Base-by-base conservation (phyloP, 2,797 vertebrate genomes). In the Enteromius viviparus region DNA sequence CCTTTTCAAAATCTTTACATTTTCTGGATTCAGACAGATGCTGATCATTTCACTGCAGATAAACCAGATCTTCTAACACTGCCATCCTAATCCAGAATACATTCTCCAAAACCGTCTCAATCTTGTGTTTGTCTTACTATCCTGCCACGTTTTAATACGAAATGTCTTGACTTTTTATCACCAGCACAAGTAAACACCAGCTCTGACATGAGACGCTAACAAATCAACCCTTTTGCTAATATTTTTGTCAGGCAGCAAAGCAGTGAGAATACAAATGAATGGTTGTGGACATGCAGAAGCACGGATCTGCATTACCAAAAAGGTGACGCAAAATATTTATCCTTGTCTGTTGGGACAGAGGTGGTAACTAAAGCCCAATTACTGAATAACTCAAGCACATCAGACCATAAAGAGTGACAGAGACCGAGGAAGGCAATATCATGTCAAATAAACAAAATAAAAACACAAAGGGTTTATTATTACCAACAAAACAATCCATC, bases 301-400 rank as follows among this genome's bases (percentile, higher is more conserved):
- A 80, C 42, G 9, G 26, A 60, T 60, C 37, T 70, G 75, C 53
- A 81, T 75, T 78, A 70, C 34, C 51, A 78, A 85, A 62, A 78
- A 77, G 47, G 49, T 58, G 17, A 78, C 0, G n/a, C 82, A 40
- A 87, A 81, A 85, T 70, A 79, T 87, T 76, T 55, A 79, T 58
- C 19, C 74, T 51, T 60, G 29, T 74, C 1, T 3, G 42, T 32
- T 70, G 21, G 69, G 66, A 47, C 5, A 76, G 62, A 19, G 53
- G 37, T 47, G 17, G n/a, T 64, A 62, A 32, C 79, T 51, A 17
- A 45, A 32, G 34, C 26, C 10, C 5, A 80, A 71, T 37, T 23
- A 32, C 34, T 53, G 21, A 65, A 79, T 71, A 26, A 74, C 12
- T 74, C 45, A 81, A 74, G 29, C 58, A 76, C 34, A 64, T 42